These are phyloP conservation scores for Achlya flavicornis DNA, from an alignment of 2,888 invertebrate genomes.

Conservation along the genomic window DNA sequence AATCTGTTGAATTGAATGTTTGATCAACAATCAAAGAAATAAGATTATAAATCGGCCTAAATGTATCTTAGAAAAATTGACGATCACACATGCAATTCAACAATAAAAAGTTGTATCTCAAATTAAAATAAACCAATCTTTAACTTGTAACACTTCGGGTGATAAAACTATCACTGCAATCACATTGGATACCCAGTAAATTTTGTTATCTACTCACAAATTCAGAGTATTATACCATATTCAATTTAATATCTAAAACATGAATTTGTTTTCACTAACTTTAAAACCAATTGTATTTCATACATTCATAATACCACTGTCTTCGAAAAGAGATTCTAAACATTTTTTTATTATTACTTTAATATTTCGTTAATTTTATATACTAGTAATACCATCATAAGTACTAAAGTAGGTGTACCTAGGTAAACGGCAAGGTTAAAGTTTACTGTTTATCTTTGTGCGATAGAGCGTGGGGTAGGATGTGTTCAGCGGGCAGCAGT, in stretches of 20 bases:
- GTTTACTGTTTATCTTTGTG: slow-evolving; percentile 82
- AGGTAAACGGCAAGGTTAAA: slow-evolving; percentile 55
- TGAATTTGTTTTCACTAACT: slow-evolving; percentile 71
- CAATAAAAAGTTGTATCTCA: slow-evolving; percentile 27
- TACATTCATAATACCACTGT: slow-evolving; percentile 76
- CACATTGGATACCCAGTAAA: slow-evolving; percentile 71
- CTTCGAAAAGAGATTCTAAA: slow-evolving; percentile 81
- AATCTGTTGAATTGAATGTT: slow-evolving; percentile 24
- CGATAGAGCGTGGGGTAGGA: slow-evolving; percentile 81
- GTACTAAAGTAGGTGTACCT: slow-evolving; percentile 73
- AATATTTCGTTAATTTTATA: slow-evolving; percentile 73
- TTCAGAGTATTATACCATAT: slow-evolving; percentile 75
- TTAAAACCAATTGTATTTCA: slow-evolving; percentile 68
- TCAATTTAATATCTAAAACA: slow-evolving; percentile 72
- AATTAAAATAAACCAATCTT: slow-evolving; percentile 50
- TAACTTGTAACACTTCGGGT: slow-evolving; percentile 31
- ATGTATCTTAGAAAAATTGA: slow-evolving; percentile 19
- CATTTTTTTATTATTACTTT: slow-evolving; percentile 57
- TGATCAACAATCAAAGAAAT: slow-evolving; percentile 26
- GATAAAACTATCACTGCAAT: slow-evolving; percentile 47
- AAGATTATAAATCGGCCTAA: slow-evolving; percentile 26
- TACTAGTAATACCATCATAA: slow-evolving; percentile 82
- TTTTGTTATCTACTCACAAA: slow-evolving; percentile 71
- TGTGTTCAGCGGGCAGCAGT: slow-evolving; percentile 87
- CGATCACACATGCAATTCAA: slow-evolving; percentile 20